Percentiles rank a stretch among this genome's conserved stretches.
These are phyloP conservation scores for Drosophila monieri DNA, from an alignment of 2,888 invertebrate species.

Conservation along the genomic window DNA sequence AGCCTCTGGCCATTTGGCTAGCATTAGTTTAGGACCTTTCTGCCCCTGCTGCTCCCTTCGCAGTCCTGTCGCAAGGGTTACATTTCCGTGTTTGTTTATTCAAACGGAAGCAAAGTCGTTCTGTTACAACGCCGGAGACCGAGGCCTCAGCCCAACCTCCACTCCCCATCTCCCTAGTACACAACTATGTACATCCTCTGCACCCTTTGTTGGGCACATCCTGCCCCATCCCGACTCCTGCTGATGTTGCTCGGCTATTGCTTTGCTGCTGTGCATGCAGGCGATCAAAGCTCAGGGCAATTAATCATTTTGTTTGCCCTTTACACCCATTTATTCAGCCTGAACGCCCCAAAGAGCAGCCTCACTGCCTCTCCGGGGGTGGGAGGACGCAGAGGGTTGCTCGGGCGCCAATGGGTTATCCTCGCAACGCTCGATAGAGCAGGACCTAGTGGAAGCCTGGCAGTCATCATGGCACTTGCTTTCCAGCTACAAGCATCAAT, in stretches of 20 bases:
- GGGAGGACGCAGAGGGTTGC: slow-evolving; percentile 2
- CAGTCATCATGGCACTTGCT: slow-evolving; percentile 60
- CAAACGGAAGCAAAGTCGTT: slow-evolving; percentile 79
- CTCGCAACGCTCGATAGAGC: slow-evolving; percentile 44
- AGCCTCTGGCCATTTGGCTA: slow-evolving; percentile 62
- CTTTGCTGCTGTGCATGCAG: slow-evolving; percentile 67
- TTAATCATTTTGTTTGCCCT: slow-evolving; percentile 84
- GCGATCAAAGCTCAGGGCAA: slow-evolving; percentile 84
- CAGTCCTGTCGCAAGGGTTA: slow-evolving; percentile 61
- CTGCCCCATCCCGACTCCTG: slow-evolving; percentile 36
- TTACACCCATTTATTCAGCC: slow-evolving; percentile 82
- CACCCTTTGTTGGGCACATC: slow-evolving; percentile 73
- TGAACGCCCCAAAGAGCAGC: slow-evolving; percentile 76
- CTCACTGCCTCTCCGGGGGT: slow-evolving; percentile 17
- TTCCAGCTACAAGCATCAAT: slow-evolving; percentile 63
- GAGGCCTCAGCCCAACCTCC: slow-evolving; percentile 15
- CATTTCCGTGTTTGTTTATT: slow-evolving; percentile 81
- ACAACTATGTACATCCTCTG: slow-evolving; percentile 66
- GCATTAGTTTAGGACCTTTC: slow-evolving; percentile 62
- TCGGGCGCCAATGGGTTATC: slow-evolving; percentile 45
- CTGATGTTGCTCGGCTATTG: slow-evolving; percentile 34
- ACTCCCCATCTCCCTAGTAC: slow-evolving; percentile 32
- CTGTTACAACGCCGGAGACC: slow-evolving; percentile 77
- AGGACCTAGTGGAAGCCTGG: slow-evolving; percentile 33
- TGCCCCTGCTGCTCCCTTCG: slow-evolving; percentile 16